Evolutionary conservation across 2,797 vertebrate species (phyloP).

Genomic region (Graptemys geographica): DNA sequence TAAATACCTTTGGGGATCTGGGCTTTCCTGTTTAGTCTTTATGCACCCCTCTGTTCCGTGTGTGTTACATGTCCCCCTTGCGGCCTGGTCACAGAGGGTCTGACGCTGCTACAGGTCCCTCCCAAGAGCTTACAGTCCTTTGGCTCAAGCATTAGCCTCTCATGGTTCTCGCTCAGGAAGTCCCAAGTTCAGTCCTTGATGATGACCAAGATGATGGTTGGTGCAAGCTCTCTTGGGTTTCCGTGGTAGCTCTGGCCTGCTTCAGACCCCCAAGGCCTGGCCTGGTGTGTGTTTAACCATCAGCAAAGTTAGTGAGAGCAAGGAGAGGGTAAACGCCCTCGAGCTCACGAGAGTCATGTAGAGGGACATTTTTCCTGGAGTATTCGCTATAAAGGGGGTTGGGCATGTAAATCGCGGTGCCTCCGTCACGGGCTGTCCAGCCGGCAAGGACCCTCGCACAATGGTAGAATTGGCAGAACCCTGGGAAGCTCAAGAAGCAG

Average conservation of each 20-base stretch:
- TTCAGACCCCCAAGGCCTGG: not conserved
- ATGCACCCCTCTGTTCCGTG: not conserved
- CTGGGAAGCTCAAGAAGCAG: not conserved
- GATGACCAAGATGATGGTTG: no score
- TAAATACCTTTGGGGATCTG: not conserved
- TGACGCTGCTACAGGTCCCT: not conserved
- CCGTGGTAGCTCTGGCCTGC: not conserved
- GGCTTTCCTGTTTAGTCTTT: not conserved
- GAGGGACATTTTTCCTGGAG: not conserved
- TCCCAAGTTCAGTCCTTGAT: not conserved
- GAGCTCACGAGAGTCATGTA: not conserved
- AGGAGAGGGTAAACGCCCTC: not conserved
- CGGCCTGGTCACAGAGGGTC: not conserved
- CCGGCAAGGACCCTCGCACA: not conserved
- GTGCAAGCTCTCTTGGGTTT: not conserved
- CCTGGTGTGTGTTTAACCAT: not conserved
- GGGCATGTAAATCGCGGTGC: not conserved
- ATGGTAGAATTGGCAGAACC: not conserved
- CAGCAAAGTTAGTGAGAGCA: not conserved
- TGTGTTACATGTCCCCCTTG: no score
- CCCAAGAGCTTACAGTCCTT: not conserved
- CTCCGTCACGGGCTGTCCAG: not conserved
- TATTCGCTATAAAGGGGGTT: not conserved
- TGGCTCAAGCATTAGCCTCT: not conserved
- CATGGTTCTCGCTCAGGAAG: not conserved